Evolutionary conservation across 2,888 invertebrate species (phyloP).

Genomic region (Leptinotarsa peninsularis): DNA sequence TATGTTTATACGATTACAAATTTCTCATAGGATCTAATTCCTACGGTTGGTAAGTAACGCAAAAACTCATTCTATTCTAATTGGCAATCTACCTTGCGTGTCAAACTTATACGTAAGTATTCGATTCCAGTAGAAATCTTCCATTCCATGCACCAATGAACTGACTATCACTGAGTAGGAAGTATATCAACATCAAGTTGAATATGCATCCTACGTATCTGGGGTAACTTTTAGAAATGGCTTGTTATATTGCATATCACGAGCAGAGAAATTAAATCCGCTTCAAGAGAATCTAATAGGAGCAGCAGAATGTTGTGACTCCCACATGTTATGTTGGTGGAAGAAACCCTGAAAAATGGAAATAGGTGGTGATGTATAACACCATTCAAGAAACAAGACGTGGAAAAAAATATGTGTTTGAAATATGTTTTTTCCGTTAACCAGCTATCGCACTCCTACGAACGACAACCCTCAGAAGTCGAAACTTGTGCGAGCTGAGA

Average conservation of each 20-base stretch:
- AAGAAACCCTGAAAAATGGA: not conserved
- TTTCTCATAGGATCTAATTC: too few relatives aligned
- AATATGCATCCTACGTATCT: not conserved
- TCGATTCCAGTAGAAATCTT: not conserved
- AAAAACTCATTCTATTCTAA: too few relatives aligned
- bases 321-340: not conserved
- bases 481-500: too few relatives aligned
- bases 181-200: not conserved
- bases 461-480: too few relatives aligned
- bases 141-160: not conserved
- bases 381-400: too few relatives aligned
- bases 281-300: not conserved
- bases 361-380: not conserved
- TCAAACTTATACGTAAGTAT: too few relatives aligned
- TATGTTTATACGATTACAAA: too few relatives aligned
- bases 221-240: not conserved
- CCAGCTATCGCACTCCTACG: too few relatives aligned
- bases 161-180: not conserved
- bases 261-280: not conserved
- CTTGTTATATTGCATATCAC: not conserved
- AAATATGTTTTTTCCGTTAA: too few relatives aligned
- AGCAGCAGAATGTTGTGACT: not conserved
- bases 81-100: too few relatives aligned
- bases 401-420: too few relatives aligned
- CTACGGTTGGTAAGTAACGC: too few relatives aligned